Evolutionary conservation across 2,888 invertebrate species (phyloP), one percentile per base, ranked within the genome.

Genomic region (Cephus pygmeus): DNA sequence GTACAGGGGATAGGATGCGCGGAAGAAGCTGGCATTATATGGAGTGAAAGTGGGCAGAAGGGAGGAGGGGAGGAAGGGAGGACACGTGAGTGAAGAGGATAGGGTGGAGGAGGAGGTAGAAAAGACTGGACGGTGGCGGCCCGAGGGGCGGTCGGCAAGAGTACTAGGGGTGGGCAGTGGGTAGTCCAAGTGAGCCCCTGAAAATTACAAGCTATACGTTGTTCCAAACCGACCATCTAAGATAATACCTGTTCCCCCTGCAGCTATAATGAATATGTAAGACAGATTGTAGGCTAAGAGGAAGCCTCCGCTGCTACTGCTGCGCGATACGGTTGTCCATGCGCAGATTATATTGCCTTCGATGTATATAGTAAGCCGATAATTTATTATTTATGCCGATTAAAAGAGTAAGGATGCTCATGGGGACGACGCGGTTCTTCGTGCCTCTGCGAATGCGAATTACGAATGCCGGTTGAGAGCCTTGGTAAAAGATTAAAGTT

Each of bases 261-360:
- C 83, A 90, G 91, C 91, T 88, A 91, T 91, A 91, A 91, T 91
- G 91, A 91, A 91, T 91, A 91, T 91, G 91, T 91, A 91, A 90
- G 91, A 91, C 90, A 90, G 90, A 91, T 91, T 91, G 91, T 91
- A 90, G 90, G 87, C 90, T 90, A 91, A 91, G 90, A 90, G 90
- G 88, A 88, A 90, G 88, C 89, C 88, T 89, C 87, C 84, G 86
- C 85, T 82, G 89, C 90, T 91, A 90, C 91, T 85, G 90, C 90
- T 88, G 89, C 89, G 89, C 88, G 90, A 90, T 90, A 90, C 90
- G 90, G 88, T 90, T 90, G 90, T 90, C 89, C 89, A 88, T 89
- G 83, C 84, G 85, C 86, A 88, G 89, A 90, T 90, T 89, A 88
- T 87, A 87, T 88, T 90, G 87, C 84, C 81, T 31, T 77, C 74